Evolutionary conservation across 2,113 vertebrate species (phyloP), one percentile per base, ranked within the genome.

Genomic region (Dunckerocampus dactyliophorus): DNA sequence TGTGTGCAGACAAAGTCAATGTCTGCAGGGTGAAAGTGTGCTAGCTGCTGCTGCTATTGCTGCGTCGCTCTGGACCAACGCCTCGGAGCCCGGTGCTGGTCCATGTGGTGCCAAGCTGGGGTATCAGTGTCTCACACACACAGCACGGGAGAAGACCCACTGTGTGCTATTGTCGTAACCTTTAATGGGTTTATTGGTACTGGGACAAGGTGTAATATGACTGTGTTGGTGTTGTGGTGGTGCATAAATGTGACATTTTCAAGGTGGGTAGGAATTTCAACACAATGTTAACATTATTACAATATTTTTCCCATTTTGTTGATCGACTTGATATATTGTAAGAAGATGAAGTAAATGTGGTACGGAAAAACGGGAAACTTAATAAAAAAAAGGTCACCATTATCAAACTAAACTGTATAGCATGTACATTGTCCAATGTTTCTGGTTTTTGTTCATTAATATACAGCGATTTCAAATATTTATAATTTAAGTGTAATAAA

Each of bases 21-120:
- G 71, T 62, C 84, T 85, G 65, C 77, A 51, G 87, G 89, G 85
- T 80, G 82, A 85, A 84, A 88, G 84, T 79, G 82, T 86, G 87
- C 85, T 86, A 28, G 83, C 85, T 74, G 78, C 76, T 22, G 64
- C 28, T 59, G 50, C 50, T 42, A 2, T 13, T 42, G 39, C 39
- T 42, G 39, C 3, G 39, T 42, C 39, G 74, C 83, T 85, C 67
- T 48, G 81, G 85, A 90, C 87, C 79, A 87, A 79, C 85, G 84
- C 75, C 68, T 39, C 1, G 17, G 71, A 71, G 85, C 77, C 81
- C 80, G 63, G 73, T 81, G 80, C 81, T 83, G 58, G 67, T 80
- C 59, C 63, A 24, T 78, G 64, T 45, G 22, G 65, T 81, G 76
- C 81, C 84, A 85, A 83, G 71, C 31, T 15, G 55, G 69, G 72